Evolutionary conservation across 1,140 invertebrate genomes (phyloP).

Genomic region (Bombus impatiens): DNA sequence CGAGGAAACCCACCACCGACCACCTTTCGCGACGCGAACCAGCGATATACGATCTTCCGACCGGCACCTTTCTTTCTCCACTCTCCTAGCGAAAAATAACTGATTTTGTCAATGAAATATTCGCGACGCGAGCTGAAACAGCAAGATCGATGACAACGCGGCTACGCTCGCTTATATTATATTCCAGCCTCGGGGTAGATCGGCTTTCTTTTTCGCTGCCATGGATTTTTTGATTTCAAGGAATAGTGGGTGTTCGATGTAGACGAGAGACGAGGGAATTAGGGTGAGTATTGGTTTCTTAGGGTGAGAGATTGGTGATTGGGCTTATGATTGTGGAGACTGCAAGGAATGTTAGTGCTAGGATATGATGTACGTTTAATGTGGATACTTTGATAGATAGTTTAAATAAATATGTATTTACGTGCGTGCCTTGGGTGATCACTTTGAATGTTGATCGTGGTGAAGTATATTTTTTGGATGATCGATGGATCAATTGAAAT

Average conservation of each 20-base stretch:
- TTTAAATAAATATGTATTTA: no score
- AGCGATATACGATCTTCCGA: conserved; percentile 55
- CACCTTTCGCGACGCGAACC: conserved; percentile 25
- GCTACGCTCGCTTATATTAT: not conserved
- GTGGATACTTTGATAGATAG: no score
- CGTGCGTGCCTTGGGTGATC: no score
- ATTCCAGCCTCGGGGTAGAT: not conserved
- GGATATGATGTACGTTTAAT: no score
- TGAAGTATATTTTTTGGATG: no score
- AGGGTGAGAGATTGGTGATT: no score
- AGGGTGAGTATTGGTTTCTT: no score
- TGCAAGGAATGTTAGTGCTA: no score
- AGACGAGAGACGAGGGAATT: no score
- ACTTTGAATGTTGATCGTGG: no score
- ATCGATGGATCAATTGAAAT: no score
- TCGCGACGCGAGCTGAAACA: not conserved
- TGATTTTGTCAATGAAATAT: conserved; percentile 44
- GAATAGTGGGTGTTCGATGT: not conserved
- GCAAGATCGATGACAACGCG: conserved; percentile 1
- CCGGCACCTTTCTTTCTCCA: not conserved
- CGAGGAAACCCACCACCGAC: conserved; percentile 57
- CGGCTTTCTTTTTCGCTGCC: not conserved
- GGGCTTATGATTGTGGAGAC: no score
- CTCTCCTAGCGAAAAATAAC: not conserved
- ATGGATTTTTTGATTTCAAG: not conserved